Evolutionary conservation across 2,888 invertebrate species (phyloP), one percentile per base, ranked within the genome.

Genomic region (Cantharis flavilabris): DNA sequence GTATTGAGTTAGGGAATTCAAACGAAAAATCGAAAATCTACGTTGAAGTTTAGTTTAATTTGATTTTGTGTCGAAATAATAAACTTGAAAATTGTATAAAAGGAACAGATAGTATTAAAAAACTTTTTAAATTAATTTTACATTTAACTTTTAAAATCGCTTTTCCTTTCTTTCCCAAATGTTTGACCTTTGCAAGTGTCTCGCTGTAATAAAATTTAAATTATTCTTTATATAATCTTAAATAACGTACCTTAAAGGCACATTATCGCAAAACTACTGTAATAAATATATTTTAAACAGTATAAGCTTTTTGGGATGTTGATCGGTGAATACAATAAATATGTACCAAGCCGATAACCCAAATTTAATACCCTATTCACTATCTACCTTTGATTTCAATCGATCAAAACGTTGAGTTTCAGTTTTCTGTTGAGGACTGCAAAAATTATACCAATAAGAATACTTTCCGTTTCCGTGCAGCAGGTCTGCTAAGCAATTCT

Each of bases 1-100:
- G 75, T 70, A 75, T 69, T 30, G 77, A 71, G 49, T 49, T 49
- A 49, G 49, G n/a, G 49, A 49, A 49, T 49, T 49, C 13, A 49
- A 49, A 49, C 49, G 49, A 49, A 49, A 49, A 49, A 49, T 49
- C 49, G n/a, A 49, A 49, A 49, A 49, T 49, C 49, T 49, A 49
- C 49, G 49, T 49, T 49, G 7, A 49, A 49, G 49, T 49, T 49
- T 49, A 49, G 49, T 49, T 49, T 49, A 49, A 49, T 49, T 49
- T 49, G 49, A 49, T 49, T 49, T 49, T 49, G n/a, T 49, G 49
- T 49, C 49, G 49, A 49, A 49, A 49, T 49, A 49, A 49, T 49
- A 49, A 49, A 49, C 49, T 49, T 49, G 49, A 49, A 49, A 49
- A 49, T 49, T 49, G 49, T 49, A 49, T 49, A 49, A 49, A 49